Base-by-base conservation (phyloP, 2,888 invertebrate species). In the Noctua comes region DNA sequence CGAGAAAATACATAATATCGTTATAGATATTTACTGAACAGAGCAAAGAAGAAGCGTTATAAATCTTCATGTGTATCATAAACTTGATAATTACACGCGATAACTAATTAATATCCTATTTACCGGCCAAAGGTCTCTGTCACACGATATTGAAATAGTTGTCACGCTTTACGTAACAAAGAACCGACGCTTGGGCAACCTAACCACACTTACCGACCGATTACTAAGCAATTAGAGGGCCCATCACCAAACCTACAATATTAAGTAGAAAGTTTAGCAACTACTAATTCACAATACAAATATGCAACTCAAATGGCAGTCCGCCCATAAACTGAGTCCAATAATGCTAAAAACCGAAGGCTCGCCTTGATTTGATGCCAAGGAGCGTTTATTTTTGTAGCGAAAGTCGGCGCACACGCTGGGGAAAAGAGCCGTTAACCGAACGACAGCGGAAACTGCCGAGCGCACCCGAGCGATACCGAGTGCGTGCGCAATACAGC, bases 301-400 rank as follows among this genome's bases (percentile, higher is more conserved):
- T 83, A 82, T 78, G 74, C 74, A 77, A 82, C 77, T n/a, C 76
- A 31, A 31, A 85, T 89, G 89, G 84, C 89, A 88, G 88, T 89
- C 93, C 94, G 95, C 94, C 95, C 94, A 96, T 96, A 96, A 95
- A 95, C 91, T 91, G 91, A 87, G 86, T 91, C 85, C 91, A 93
- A 93, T 94, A 93, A 91, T 91, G 91, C 93, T 94, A 94, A 92
- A 93, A 94, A 92, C 86, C 95, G 95, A 96, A 96, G 96, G 96
- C 96, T 96, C 93, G 94, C 94, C 94, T 96, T 96, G 96, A 93
- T 96, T 92, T 92, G 94, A 92, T 96, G 96, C 96, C 96, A 96
- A 96, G 96, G 96, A 96, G 94, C 93, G 92, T 96, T 96, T 96
- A 96, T 96, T 96, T 96, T 95, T 94, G 95, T 95, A 96, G 95